Evolutionary conservation across 2,797 vertebrate species (phyloP).

Genomic region (Sus cebifrons): DNA sequence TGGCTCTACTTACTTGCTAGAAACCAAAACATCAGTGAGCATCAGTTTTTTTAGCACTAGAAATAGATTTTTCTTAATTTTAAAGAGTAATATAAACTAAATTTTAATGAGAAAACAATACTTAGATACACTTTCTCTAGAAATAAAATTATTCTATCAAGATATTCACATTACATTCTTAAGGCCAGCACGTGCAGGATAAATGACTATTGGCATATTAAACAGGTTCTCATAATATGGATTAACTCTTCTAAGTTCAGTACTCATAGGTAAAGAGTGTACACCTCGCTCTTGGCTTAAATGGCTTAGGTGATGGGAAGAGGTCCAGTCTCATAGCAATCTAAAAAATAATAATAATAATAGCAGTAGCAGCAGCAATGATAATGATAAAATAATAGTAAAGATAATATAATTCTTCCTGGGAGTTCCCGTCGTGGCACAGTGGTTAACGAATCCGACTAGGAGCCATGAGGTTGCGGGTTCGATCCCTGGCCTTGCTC

Average conservation of each 20-base stretch:
- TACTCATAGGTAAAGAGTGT: neutral
- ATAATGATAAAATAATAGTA: conserved; percentile 26
- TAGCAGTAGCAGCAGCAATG: neutral
- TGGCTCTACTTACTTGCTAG: conserved; percentile 10
- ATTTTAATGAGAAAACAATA: conserved; percentile 4
- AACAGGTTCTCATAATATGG: neutral
- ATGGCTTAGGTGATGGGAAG: neutral
- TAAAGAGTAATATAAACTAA: conserved; percentile 35
- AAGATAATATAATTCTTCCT: neutral
- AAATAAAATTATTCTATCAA: neutral
- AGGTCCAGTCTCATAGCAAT: conserved; percentile 14
- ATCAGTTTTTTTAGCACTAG: neutral
- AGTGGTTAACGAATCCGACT: too few species aligned
- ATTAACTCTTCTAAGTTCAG: conserved; percentile 8
- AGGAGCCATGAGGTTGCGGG: too few species aligned
- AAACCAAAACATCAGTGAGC: neutral
- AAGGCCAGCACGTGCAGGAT: neutral
- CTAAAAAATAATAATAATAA: neutral
- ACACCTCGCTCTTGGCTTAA: neutral
- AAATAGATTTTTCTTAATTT: conserved; percentile 14
- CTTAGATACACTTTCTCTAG: neutral
- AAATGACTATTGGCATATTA: neutral
- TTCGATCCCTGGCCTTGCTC: too few species aligned
- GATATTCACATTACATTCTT: neutral
- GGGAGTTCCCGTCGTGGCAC: too few species aligned